Evolutionary conservation across 2,797 vertebrate genomes (phyloP).

Genomic region (Pseudomugil tenellus): DNA sequence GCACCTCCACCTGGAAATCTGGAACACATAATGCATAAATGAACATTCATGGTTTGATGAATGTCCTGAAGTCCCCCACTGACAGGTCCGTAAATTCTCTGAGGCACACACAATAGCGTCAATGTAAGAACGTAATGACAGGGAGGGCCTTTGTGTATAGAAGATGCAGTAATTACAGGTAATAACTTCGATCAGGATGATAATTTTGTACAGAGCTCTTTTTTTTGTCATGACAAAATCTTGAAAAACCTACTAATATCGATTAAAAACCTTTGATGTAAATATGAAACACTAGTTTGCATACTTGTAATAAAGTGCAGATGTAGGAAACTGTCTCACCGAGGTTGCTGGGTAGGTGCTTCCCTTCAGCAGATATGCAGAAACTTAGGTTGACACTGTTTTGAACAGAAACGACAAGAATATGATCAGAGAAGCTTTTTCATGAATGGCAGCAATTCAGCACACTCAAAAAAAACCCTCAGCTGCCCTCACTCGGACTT

Average conservation of each 20-base stretch:
- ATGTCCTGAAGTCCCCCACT: conserved; percentile 37
- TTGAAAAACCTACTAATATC: conserved; percentile 21
- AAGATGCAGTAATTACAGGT: conserved; percentile 55
- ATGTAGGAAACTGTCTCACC: conserved; percentile 84
- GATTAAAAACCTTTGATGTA: conserved; percentile 39
- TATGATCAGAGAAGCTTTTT: conserved; percentile 57
- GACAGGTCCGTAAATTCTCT: conserved; percentile 54
- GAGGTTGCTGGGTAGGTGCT: conserved; percentile 86
- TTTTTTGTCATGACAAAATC: conserved; percentile 11
- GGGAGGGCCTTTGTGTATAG: conserved; percentile 17
- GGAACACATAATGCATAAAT: conserved; percentile 58
- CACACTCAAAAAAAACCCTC: conserved; percentile 36
- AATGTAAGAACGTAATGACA: conserved; percentile 44
- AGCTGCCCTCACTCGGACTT: conserved; percentile 29
- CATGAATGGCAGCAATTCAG: conserved; percentile 49
- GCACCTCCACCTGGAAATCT: conserved; percentile 91
- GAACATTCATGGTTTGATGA: conserved; percentile 56
- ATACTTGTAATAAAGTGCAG: conserved; percentile 56
- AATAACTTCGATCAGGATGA: conserved; percentile 50
- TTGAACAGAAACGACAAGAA: conserved; percentile 57
- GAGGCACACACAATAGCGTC: conserved; percentile 43
- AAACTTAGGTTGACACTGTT: conserved; percentile 93
- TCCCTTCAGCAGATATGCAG: conserved; percentile 92
- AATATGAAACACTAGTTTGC: conserved; percentile 45
- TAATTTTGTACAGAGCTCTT: conserved; percentile 3